Base-by-base conservation (phyloP, 37 sponge, comb jelly and placozoan species). In the Spongia lamella region DNA sequence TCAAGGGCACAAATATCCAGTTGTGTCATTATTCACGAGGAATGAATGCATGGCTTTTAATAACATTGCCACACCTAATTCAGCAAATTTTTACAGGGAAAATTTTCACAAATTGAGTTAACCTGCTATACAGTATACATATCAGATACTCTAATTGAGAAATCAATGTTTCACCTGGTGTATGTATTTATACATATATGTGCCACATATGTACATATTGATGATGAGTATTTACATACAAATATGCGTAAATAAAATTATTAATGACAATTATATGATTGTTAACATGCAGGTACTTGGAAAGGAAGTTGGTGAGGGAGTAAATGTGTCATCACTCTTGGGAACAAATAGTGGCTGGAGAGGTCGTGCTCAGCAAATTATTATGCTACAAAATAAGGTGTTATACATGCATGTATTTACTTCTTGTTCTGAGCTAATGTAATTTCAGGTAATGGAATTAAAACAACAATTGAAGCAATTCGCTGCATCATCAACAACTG, bases 331-430 rank as follows among this genome's bases (percentile, higher is more conserved):
- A 39, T 47, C 70, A 19, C 59, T 82, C 6, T 57, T 82, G 0
- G 60, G 61, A 58, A 62, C 72, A 34, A 35, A 38, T 19, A 49
- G 63, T 31, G 84, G 88, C 0, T 91, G 92, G 92, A 91, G 84
- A 32, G 92, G 92, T 26, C 51, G 92, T 31, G 80, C 84, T 21
- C 92, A 91, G 61, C 87, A 91, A 70, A 91, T 91, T 17, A 73
- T 71, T 2, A 38, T 57, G 3, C 70, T 91, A 15, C 87, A 91
- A 38, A 86, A 74, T 59, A 91, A 86, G 64, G 76, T 90, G n/a
- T 43, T 43, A 13, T 5, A 5, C 5, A 5, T 43, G 34, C 36
- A 64, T 7, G 9, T 43, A 13, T 43, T 43, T 13, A 13, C 47
- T 43, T 9, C 9, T 43, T 43, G 47, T 43, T 43, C 47, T n/a